phyloP scores from a whole-genome alignment of 2,888 invertebrate genomes.

The Cosmia pyralina region DNA sequence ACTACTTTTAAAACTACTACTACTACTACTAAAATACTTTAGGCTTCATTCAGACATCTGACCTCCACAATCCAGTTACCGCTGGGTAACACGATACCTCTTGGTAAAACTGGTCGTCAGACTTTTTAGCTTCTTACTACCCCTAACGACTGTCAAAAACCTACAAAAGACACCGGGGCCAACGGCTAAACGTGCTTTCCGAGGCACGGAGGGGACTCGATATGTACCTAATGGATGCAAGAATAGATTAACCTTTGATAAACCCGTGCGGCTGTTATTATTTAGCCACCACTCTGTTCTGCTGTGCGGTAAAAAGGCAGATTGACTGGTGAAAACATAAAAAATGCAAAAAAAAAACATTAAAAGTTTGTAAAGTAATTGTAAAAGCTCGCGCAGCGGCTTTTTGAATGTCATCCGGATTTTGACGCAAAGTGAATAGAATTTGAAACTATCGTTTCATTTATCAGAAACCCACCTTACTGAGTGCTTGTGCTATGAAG shows the following conservation, averaged over 20 bases:
- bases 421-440: conserved; percentile 4
- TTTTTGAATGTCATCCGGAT: conserved; percentile 31
- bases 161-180: no score
- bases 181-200: no score
- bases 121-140: no score
- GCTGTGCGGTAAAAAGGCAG: neutral
- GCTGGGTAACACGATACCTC: neutral
- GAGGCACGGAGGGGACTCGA: no score
- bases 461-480: neutral
- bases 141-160: no score
- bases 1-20: no score
- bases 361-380: no score
- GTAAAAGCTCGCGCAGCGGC: neutral
- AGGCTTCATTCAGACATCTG: neutral
- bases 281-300: neutral
- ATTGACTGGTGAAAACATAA: neutral
- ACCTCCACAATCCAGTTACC: neutral
- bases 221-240: no score
- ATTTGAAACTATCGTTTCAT: conserved; percentile 18
- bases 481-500: conserved; percentile 23
- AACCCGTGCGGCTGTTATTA: no score
- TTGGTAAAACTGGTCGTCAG: no score
- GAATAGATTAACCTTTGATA: no score
- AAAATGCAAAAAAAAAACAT: neutral
- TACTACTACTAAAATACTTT: neutral